These are phyloP conservation scores for Paramacrobiotus metropolitanus DNA, from an alignment of 1,140 invertebrate species.

Conservation along the genomic window DNA sequence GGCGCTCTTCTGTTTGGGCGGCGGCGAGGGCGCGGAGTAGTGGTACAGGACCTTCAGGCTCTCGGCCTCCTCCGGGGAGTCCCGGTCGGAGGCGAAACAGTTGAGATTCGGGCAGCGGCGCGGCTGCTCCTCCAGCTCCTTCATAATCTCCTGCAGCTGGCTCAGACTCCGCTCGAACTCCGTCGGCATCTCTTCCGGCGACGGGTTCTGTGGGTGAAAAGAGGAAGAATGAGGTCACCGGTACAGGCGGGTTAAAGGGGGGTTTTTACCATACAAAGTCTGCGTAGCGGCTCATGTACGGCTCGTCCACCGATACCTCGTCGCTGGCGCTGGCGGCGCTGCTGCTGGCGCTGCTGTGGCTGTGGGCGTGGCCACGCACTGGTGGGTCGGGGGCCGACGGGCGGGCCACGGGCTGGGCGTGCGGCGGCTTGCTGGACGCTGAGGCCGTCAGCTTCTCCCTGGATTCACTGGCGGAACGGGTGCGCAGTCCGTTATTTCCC, in stretches of 20 bases:
- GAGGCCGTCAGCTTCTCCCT: neutral
- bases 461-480: neutral
- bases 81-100: neutral
- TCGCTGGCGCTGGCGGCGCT: neutral
- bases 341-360: neutral
- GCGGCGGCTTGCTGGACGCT: neutral
- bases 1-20: neutral
- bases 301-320: neutral
- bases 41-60: neutral
- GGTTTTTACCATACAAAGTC: slow-evolving; percentile 2
- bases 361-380: no score
- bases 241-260: neutral
- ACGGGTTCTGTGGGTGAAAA: neutral
- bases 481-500: neutral
- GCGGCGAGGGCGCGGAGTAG: neutral
- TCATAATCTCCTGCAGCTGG: neutral
- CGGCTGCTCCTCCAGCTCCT: neutral
- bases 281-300: neutral
- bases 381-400: no score
- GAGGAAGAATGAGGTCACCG: neutral
- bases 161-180: neutral
- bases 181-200: no score
- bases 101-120: neutral
- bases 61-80: neutral
- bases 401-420: no score